Base-by-base conservation (phyloP, 2,888 invertebrate genomes). In the Cheilosia pagana region DNA sequence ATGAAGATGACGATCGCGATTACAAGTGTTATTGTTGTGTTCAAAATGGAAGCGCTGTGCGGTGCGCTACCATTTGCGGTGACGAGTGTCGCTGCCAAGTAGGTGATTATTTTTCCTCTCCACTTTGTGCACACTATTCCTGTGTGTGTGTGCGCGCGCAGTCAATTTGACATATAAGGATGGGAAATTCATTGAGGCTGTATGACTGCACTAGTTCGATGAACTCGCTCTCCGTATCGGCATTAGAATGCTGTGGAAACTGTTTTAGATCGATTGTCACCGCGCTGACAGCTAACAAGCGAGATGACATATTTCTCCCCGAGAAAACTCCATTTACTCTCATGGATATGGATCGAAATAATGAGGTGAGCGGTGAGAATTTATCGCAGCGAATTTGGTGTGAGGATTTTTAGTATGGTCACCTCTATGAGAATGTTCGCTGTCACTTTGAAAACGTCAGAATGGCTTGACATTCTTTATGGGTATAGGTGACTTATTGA, bases 11-110 rank as follows among this genome's bases (percentile, higher is more conserved):
- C 78, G 83, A 62, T 71, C 55, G 63, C 77, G 77, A 83, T 83
- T 78, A 83, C 83, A 83, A 83, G 83, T 78, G 78, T 78, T 78
- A 78, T 83, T 78, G 74, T 78, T 78, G 71, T 68, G 45, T 48
- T 76, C 71, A 68, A 77, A 82, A 82, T 77, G 77, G 82, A 72
- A 77, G 82, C 77, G 21, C 14, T 43, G 6, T 7, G 6, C 14
- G 2, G 39, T 8, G 39, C 41, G 71, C 77, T 82, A 65, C 83
- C 83, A 78, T 83, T 78, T 83, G 74, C 59, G 70, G 72, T 48
- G 65, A 62, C 71, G 71, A 70, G 57, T 77, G 75, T 72, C 45
- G 60, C 68, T 60, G 41, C 67, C 81, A 67, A 72, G 55, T 74
- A 68, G 76, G 75, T 81, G 81, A 75, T 81, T 82, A 82, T 82